Evolutionary conservation across 2,113 vertebrate genomes (phyloP), one percentile per base, ranked within the genome.

Genomic region (Ellobius talpinus): DNA sequence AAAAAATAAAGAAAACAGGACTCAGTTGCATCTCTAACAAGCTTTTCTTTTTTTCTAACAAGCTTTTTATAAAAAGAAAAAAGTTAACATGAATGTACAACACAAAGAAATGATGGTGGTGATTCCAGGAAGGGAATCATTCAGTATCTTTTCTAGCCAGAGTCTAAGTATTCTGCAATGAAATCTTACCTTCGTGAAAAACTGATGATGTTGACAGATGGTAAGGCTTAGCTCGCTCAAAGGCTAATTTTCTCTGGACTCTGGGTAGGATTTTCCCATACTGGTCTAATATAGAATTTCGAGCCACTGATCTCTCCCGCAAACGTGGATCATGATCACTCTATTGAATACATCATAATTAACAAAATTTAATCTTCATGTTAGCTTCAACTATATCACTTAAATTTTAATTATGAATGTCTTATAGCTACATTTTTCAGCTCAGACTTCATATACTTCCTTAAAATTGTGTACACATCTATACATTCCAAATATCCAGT

Each of bases 271-370:
- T 98, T 94, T 99, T 99, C 23, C 98, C 98, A 86, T 99, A 99
- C 0, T 99, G 99, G 7, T 99, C 99, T 97, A 99, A 87, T 31
- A 99, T 99, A 47, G 99, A 99, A 98, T 99, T 99, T 96, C 99
- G 99, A 63, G 98, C 98, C 98, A 98, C 98, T 42, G 99, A 98
- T 97, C 99, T 98, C 70, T 99, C 99, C 98, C 99, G 99, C 93
- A 99, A 98, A 92, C 97, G 98, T 97, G 99, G 99, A 97, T 99
- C 99, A 81, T 98, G 97, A 97, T 99, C 99, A 77, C 98, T 99
- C 99, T 99, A 97, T 81, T 84, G 52, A 87, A 97, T 9, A 78
- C 92, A 72, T 4, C n/a, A 58, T 58, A 92, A 95, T 7, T 47
- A 14, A 66, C 78, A 93, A 96, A 86, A 89, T 66, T 58, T 78